Evolutionary conservation across 2,113 vertebrate genomes (phyloP).

Genomic region (Microtus ochrogaster): DNA sequence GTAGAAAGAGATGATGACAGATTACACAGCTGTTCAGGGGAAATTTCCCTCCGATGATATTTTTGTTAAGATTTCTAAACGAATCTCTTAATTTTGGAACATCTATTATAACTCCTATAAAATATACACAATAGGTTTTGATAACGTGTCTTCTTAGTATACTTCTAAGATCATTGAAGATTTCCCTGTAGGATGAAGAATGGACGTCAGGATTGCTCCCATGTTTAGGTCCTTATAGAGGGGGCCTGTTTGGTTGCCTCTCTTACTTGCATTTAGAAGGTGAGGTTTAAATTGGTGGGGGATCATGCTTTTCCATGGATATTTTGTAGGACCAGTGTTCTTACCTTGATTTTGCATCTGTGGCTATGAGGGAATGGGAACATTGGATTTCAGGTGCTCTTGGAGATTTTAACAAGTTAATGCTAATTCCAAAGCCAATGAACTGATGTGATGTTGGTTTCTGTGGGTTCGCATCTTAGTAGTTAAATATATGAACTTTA

Average conservation of each 20-base stretch:
- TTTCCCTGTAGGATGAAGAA: neutral
- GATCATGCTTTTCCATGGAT: neutral
- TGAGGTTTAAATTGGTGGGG: constrained; percentile 40
- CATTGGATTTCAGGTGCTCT: neutral
- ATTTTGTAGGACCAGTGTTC: constrained; percentile 27
- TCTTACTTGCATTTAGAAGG: constrained; percentile 23
- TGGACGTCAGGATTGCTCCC: neutral
- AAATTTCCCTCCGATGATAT: neutral
- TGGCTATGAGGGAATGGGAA: constrained; percentile 20
- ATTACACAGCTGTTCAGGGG: neutral
- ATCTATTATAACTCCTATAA: neutral
- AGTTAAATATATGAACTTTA: neutral
- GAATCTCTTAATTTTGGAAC: neutral
- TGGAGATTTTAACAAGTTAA: constrained; percentile 40
- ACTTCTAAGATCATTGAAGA: constrained; percentile 23
- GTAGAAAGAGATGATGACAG: constrained; percentile 43
- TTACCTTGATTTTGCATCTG: constrained; percentile 23
- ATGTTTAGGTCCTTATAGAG: neutral
- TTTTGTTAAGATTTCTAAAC: constrained; percentile 26
- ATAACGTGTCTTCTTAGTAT: constrained; percentile 20
- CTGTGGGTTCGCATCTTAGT: neutral
- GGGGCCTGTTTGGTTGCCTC: neutral
- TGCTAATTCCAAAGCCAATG: constrained; percentile 46
- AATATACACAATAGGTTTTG: neutral
- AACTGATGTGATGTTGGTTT: neutral